These are phyloP conservation scores for Patella caerulea DNA, from an alignment of 2,888 invertebrate species.

Conservation along the genomic window DNA sequence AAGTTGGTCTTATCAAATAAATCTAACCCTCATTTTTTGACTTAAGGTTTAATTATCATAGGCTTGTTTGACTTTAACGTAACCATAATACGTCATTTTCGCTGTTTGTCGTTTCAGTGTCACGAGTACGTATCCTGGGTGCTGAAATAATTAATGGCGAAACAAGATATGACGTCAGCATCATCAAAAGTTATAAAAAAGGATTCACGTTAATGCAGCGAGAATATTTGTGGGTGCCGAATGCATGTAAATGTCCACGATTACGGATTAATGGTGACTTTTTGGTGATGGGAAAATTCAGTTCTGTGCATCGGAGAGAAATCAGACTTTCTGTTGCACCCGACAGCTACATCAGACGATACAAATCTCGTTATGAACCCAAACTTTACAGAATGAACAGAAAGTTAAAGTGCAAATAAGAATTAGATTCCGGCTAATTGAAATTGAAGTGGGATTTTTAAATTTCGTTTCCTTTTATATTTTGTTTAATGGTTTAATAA, in stretches of 20 bases:
- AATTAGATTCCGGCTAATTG: background rate
- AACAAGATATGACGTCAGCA: conserved; percentile 38
- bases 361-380: conserved; percentile 17
- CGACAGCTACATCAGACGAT: conserved; percentile 27
- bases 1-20: too few species aligned
- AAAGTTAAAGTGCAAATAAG: background rate
- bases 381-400: conserved; percentile 15
- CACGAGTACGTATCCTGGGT: conserved; percentile 26
- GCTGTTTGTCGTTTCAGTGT: conserved; percentile 28
- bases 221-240: conserved; percentile 38
- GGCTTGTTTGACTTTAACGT: too few species aligned
- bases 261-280: conserved; percentile 29
- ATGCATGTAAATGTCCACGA: conserved; percentile 35
- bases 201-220: conserved; percentile 25
- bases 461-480: too few species aligned
- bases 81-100: background rate
- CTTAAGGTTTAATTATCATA: too few species aligned
- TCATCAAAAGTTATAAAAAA: conserved; percentile 31
- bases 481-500: too few species aligned
- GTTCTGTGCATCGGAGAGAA: conserved; percentile 27
- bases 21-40: too few species aligned
- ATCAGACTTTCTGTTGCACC: conserved; percentile 26
- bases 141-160: conserved; percentile 22
- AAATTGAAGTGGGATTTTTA: too few species aligned
- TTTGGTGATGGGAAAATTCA: conserved; percentile 33